A percentile compares a stretch with the other conserved stretches of the same genome.
These are phyloP conservation scores for Drosophila novamexicana DNA, from an alignment of 1,140 invertebrate genomes.

Conservation along the genomic window DNA sequence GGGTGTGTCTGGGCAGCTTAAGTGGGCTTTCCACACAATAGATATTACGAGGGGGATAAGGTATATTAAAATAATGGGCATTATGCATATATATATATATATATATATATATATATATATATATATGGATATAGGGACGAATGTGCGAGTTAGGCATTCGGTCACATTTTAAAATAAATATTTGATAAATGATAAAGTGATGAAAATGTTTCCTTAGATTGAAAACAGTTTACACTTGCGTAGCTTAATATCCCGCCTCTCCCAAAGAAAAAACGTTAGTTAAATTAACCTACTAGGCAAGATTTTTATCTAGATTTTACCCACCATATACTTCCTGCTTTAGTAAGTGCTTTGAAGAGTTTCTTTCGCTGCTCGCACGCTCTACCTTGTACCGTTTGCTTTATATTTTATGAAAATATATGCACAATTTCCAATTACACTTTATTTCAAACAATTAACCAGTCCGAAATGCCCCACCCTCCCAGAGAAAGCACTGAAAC, in stretches of 20 bases:
- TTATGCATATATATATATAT: no score
- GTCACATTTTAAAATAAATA: no score
- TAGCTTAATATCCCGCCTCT: no score
- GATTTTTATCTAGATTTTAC: not conserved
- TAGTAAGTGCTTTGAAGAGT: not conserved
- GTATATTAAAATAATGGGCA: not conserved
- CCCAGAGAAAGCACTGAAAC: not conserved
- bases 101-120: no score
- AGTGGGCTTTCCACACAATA: not conserved
- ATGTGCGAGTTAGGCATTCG: no score
- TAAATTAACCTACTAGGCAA: no score
- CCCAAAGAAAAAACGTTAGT: no score
- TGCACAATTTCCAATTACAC: constrained; percentile 34
- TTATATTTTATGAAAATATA: constrained; percentile 10
- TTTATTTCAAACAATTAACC: constrained; percentile 38
- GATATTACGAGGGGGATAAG: not conserved
- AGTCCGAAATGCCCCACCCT: constrained; percentile 5
- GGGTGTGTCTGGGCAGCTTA: not conserved
- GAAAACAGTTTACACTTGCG: no score
- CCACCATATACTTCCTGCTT: not conserved
- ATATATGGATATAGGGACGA: no score
- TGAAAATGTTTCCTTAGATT: no score
- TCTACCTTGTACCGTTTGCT: not conserved
- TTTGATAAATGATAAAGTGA: no score
- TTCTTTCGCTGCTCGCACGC: not conserved